These are phyloP conservation scores for Laticauda laticaudata DNA, from an alignment of 2,113 vertebrate genomes.

Conservation along the genomic window DNA sequence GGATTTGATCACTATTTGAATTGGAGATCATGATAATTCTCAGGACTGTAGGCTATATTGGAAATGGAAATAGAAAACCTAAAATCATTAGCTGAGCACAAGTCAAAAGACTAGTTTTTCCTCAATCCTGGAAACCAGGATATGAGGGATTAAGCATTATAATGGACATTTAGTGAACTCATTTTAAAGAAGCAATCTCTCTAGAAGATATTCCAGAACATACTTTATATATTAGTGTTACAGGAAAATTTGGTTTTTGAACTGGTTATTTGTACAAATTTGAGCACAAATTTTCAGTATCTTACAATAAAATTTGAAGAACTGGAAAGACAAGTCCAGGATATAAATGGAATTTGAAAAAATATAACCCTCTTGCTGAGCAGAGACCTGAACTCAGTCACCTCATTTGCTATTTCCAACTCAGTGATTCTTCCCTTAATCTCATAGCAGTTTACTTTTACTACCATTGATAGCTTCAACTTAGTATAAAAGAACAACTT, in stretches of 20 bases:
- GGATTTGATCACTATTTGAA: background rate
- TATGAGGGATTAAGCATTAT: background rate
- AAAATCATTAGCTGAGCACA: background rate
- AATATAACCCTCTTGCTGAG: background rate
- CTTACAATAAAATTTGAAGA: background rate
- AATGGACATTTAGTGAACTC: background rate
- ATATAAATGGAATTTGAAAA: constrained; percentile 12
- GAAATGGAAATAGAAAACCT: background rate
- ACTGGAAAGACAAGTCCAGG: background rate
- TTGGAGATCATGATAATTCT: background rate
- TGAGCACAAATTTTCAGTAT: background rate
- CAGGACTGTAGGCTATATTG: background rate
- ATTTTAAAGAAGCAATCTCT: background rate
- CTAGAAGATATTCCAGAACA: background rate
- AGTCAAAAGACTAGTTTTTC: background rate
- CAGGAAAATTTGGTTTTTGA: background rate
- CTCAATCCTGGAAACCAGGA: background rate
- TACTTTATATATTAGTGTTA: background rate
- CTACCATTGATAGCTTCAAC: constrained; percentile 21
- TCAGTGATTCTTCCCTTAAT: accelerated
- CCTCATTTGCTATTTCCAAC: background rate
- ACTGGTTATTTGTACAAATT: background rate
- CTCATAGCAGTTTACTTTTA: constrained; percentile 34
- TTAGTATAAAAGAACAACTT: constrained; percentile 35
- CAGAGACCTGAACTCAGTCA: background rate